These are phyloP conservation scores for Hippocampus zosterae DNA, from an alignment of 2,113 vertebrate species.

Conservation along the genomic window DNA sequence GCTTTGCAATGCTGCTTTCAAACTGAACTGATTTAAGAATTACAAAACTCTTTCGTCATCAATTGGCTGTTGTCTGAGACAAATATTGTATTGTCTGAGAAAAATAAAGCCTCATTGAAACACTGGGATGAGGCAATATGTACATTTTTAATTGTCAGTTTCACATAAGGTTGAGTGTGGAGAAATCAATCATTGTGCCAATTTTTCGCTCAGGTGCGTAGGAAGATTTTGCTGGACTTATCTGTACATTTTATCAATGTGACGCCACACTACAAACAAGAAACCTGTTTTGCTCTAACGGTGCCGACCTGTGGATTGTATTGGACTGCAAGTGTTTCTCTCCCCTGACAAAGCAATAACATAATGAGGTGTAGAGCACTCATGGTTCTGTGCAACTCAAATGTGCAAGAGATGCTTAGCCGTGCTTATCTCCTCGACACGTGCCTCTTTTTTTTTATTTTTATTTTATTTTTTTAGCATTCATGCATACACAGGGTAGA, in stretches of 20 bases:
- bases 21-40: conserved; percentile 16
- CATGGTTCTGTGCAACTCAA: neutral
- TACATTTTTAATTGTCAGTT: neutral
- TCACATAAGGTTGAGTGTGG: neutral
- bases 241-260: conserved; percentile 22
- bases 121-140: neutral
- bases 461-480: neutral
- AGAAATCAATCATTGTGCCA: neutral
- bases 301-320: conserved; percentile 8
- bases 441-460: neutral
- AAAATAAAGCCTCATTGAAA: conserved; percentile 25
- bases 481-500: conserved; percentile 1
- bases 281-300: conserved; percentile 30
- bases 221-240: neutral
- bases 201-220: neutral
- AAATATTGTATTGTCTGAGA: conserved; percentile 20
- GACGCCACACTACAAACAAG: conserved; percentile 20
- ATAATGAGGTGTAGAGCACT: conserved; percentile 43
- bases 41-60: conserved; percentile 15
- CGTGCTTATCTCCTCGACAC: conserved; percentile 12
- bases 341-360: conserved; percentile 20
- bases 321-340: conserved; percentile 9
- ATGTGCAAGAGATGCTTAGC: neutral
- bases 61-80: conserved; percentile 31
- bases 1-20: conserved; percentile 7